Evolutionary conservation across 2,797 vertebrate species (phyloP).

Genomic region (Leucoraja ocellata): DNA sequence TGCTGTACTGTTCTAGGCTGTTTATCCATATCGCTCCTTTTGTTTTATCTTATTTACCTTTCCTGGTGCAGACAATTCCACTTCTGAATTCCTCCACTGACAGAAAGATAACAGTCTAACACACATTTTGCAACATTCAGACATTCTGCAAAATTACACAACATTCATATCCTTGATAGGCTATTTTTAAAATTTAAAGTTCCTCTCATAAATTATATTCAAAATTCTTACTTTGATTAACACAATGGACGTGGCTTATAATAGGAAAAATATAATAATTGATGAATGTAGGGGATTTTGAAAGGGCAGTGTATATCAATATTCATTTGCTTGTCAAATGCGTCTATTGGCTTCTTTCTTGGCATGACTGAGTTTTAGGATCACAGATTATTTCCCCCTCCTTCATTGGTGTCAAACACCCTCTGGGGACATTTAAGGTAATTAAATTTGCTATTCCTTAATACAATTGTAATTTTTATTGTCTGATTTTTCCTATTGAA

Average conservation of each 20-base stretch:
- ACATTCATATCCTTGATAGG: not conserved
- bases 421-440: not conserved
- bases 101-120: not conserved
- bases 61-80: not conserved
- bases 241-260: not conserved
- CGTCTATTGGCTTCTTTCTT: not conserved
- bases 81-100: not conserved
- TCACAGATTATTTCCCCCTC: not conserved
- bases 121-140: not conserved
- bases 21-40: too few relatives aligned
- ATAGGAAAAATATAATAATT: not conserved
- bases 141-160: not conserved
- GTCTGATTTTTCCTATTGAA: not conserved
- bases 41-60: not conserved
- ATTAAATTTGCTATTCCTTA: not conserved
- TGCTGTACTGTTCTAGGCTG: too few relatives aligned
- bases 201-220: not conserved
- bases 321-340: not conserved
- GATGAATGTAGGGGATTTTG: too few relatives aligned
- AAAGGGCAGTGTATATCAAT: not conserved
- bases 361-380: not conserved
- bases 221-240: not conserved
- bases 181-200: not conserved
- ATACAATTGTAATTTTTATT: not conserved
- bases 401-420: not conserved